Percentiles rank a stretch among this genome's conserved stretches.
phyloP scores from a whole-genome alignment of 2,113 vertebrate genomes.

The Leptodactylus fuscus region DNA sequence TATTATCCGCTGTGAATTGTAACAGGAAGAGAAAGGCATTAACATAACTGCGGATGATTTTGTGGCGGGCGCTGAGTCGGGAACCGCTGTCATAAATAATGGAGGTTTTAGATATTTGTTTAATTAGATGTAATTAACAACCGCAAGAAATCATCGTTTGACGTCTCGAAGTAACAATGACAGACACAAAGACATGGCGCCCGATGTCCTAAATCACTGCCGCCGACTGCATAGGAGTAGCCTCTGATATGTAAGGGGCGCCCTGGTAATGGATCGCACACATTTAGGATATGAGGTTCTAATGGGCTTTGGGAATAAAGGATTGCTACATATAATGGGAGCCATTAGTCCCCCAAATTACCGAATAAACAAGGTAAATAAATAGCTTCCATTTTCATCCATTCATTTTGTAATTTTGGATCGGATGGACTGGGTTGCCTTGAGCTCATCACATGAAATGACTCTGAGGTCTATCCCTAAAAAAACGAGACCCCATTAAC shows the following conservation, averaged over 20 bases:
- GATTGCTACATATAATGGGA: not conserved
- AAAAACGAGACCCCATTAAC: too few species aligned
- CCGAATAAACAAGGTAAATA: not conserved
- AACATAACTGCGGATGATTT: not conserved
- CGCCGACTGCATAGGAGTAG: not conserved
- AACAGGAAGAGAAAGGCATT: not conserved
- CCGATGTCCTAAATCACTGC: not conserved
- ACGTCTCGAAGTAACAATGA: slow-evolving; percentile 1
- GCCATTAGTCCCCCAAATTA: not conserved
- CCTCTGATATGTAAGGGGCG: not conserved
- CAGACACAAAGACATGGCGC: not conserved
- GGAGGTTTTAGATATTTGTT: not conserved
- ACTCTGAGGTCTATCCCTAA: too few species aligned
- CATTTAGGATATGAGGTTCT: not conserved
- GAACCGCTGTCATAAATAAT: not conserved
- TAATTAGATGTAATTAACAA: slow-evolving; percentile 13
- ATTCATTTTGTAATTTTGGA: too few species aligned
- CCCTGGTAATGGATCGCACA: not conserved
- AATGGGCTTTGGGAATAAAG: not conserved
- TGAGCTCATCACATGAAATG: too few species aligned
- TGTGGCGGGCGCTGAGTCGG: not conserved
- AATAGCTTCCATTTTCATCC: not conserved
- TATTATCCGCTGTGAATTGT: not conserved
- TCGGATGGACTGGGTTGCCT: too few species aligned
- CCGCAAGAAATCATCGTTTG: not conserved